These are phyloP conservation scores for Chaenodraco wilsoni DNA, from an alignment of 2,797 vertebrate species.

Conservation along the genomic window DNA sequence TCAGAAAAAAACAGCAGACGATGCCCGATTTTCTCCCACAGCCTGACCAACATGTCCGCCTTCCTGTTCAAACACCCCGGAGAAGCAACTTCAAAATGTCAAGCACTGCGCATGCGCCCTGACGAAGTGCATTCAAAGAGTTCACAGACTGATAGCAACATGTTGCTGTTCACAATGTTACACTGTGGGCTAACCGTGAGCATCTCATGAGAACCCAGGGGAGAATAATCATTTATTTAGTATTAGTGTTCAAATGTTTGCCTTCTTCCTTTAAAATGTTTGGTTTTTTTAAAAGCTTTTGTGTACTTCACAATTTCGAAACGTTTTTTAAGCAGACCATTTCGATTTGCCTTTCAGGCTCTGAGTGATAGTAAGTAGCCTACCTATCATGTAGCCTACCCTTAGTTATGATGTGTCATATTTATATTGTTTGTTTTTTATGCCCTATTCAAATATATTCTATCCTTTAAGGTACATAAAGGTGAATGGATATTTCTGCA, in stretches of 20 bases:
- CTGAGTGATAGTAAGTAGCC: not conserved
- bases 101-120: constrained; percentile 81
- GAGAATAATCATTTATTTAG: no score
- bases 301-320: no score
- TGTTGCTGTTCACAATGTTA: constrained; percentile 46
- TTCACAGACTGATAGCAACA: constrained; percentile 45
- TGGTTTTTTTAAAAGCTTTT: no score
- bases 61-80: constrained; percentile 92
- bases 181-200: not conserved
- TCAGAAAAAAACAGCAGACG: constrained; percentile 70
- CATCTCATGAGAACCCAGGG: not conserved
- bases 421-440: not conserved
- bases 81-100: constrained; percentile 81
- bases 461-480: not conserved
- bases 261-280: no score
- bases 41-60: constrained; percentile 93
- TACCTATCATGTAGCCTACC: not conserved
- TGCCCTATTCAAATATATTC: not conserved
- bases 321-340: no score
- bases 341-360: not conserved
- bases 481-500: no score
- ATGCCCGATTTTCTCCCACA: constrained; percentile 82
- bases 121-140: constrained; percentile 40
- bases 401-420: not conserved
- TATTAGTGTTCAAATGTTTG: no score